phyloP scores from a whole-genome alignment of 2,797 vertebrate species.

The Astyanax mexicanus region DNA sequence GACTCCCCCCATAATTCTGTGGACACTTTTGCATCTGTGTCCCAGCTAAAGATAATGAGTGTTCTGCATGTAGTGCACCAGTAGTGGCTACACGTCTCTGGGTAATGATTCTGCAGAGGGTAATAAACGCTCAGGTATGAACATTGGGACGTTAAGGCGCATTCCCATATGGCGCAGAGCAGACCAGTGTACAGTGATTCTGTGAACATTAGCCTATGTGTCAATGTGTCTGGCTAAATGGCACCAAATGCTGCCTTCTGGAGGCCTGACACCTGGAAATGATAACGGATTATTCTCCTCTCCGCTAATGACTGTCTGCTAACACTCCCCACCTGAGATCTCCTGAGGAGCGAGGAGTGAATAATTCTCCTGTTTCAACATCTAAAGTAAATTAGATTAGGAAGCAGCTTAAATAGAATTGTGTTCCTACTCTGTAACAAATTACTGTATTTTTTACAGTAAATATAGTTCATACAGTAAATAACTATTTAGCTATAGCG shows the following conservation, averaged over 20 bases:
- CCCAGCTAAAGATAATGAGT: not conserved
- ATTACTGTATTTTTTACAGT: too few relatives aligned
- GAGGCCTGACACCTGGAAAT: conserved; percentile 48
- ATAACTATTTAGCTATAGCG: too few relatives aligned
- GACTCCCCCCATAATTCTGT: too few relatives aligned
- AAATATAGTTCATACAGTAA: too few relatives aligned
- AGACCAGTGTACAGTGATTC: conserved; percentile 21
- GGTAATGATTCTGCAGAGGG: not conserved
- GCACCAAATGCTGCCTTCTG: conserved; percentile 48
- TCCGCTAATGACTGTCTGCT: conserved; percentile 42
- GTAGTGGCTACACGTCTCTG: not conserved
- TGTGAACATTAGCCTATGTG: conserved; percentile 2
- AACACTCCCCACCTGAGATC: not conserved
- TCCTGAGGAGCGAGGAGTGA: not conserved
- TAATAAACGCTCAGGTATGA: not conserved
- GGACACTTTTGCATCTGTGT: not conserved
- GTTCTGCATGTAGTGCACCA: not conserved
- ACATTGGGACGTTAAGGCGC: not conserved
- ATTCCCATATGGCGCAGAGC: not conserved
- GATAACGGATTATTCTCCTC: conserved; percentile 43
- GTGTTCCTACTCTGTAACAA: too few relatives aligned
- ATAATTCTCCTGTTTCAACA: not conserved
- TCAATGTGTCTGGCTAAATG: conserved; percentile 29
- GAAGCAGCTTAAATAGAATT: not conserved
- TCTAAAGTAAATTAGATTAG: not conserved